phyloP scores from a whole-genome alignment of 2,797 vertebrate genomes.

The Sarcoramphus papa region DNA sequence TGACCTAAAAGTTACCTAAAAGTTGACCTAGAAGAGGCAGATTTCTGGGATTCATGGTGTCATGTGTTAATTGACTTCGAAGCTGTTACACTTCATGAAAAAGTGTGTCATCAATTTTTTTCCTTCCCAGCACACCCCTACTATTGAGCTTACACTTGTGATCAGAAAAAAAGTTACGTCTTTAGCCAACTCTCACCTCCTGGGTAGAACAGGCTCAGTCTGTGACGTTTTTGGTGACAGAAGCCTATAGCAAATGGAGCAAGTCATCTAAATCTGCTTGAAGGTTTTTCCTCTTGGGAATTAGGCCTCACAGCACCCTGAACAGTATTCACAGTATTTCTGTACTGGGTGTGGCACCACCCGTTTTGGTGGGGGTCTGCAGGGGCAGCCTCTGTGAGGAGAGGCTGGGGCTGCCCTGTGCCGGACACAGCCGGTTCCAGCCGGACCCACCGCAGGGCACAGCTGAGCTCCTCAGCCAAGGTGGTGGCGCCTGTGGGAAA shows the following conservation, averaged over 20 bases:
- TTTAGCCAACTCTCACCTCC: background rate
- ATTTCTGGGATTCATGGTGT: background rate
- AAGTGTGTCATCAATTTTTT: background rate
- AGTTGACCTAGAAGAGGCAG: background rate
- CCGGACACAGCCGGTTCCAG: background rate
- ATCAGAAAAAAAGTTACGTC: background rate
- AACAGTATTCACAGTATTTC: background rate
- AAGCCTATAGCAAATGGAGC: background rate
- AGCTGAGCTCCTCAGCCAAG: too few species aligned
- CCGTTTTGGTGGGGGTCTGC: too few species aligned
- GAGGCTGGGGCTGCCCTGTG: rapidly evolving
- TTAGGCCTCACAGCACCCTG: background rate
- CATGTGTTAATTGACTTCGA: background rate
- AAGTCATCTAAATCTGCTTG: background rate
- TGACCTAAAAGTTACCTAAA: background rate
- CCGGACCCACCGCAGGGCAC: rapidly evolving
- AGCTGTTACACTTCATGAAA: background rate
- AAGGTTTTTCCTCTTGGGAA: background rate
- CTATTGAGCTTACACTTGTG: background rate
- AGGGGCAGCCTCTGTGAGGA: background rate
- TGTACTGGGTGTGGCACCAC: background rate
- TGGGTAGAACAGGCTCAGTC: background rate
- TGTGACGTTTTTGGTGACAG: background rate
- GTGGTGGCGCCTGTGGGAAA: background rate
- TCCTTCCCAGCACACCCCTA: background rate